Evolutionary conservation across 2,113 vertebrate species (phyloP).

Genomic region (Pantherophis guttatus): DNA sequence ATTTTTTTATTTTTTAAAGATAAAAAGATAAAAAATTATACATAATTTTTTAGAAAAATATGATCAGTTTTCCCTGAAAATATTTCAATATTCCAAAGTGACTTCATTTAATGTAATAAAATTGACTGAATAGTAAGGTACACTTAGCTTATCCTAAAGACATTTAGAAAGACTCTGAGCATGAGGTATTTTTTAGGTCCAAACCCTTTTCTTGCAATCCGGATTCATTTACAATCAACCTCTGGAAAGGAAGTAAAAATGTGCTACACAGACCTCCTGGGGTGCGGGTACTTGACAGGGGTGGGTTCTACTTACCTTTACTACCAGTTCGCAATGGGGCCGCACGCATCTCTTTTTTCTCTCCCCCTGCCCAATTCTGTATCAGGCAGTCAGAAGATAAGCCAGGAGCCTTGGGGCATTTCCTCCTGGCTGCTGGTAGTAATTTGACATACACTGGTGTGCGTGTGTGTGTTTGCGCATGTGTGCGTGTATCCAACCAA

Average conservation of each 20-base stretch:
- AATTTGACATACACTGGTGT: neutral
- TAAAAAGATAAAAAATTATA: too few species aligned
- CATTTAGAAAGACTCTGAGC: neutral
- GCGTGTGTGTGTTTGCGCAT: too few species aligned
- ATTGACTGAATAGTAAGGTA: neutral
- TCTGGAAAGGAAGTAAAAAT: neutral
- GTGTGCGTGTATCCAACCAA: neutral
- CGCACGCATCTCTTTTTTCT: neutral
- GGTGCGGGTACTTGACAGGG: too few species aligned
- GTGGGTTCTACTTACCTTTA: too few species aligned
- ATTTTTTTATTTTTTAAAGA: too few species aligned
- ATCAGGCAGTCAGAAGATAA: neutral
- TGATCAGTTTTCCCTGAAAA: neutral
- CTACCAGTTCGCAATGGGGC: too few species aligned
- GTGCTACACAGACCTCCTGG: too few species aligned
- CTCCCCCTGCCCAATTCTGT: neutral
- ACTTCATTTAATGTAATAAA: neutral
- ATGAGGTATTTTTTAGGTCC: neutral
- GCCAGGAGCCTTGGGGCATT: neutral
- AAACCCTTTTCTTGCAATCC: too few species aligned
- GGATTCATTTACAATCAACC: neutral
- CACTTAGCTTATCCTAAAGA: neutral
- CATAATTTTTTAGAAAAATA: neutral
- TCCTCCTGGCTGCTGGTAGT: neutral
- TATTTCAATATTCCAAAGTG: neutral